These are phyloP conservation scores for Argyrosomus japonicus DNA, from an alignment of 2,113 vertebrate species.

Conservation along the genomic window DNA sequence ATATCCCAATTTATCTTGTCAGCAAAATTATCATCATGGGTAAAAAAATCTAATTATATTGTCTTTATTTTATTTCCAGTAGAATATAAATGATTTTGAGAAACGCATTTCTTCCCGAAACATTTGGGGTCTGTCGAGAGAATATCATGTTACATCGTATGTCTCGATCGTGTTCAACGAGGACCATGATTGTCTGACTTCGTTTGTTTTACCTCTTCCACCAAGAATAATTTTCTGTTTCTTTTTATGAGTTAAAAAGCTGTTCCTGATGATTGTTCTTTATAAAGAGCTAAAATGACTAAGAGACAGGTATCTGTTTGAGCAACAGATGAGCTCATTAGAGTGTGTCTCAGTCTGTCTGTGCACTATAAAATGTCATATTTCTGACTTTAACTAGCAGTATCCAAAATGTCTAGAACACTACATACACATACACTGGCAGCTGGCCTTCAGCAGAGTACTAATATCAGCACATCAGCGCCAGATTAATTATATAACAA, in stretches of 20 bases:
- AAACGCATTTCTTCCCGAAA: not conserved
- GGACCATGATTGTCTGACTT: not conserved
- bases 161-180: not conserved
- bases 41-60: not conserved
- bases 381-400: slow-evolving; percentile 1
- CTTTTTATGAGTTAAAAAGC: slow-evolving; percentile 24
- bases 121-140: not conserved
- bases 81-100: slow-evolving; percentile 13
- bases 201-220: slow-evolving; percentile 30
- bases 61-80: not conserved
- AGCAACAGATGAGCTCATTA: slow-evolving; percentile 56
- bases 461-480: slow-evolving; percentile 8
- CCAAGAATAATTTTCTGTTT: slow-evolving; percentile 13
- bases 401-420: slow-evolving; percentile 8
- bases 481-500: slow-evolving; percentile 25
- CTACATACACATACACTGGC: slow-evolving; percentile 2
- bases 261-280: slow-evolving; percentile 38
- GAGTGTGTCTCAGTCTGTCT: slow-evolving; percentile 32
- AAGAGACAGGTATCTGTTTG: slow-evolving; percentile 37
- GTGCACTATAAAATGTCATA: slow-evolving; percentile 28
- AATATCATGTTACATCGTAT: not conserved
- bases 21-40: slow-evolving; percentile 22
- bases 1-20: slow-evolving; percentile 28
- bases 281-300: slow-evolving; percentile 50
- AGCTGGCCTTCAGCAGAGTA: slow-evolving; percentile 23